Base-by-base conservation (phyloP, 2,888 invertebrate genomes). In the Miltochrista miniata region DNA sequence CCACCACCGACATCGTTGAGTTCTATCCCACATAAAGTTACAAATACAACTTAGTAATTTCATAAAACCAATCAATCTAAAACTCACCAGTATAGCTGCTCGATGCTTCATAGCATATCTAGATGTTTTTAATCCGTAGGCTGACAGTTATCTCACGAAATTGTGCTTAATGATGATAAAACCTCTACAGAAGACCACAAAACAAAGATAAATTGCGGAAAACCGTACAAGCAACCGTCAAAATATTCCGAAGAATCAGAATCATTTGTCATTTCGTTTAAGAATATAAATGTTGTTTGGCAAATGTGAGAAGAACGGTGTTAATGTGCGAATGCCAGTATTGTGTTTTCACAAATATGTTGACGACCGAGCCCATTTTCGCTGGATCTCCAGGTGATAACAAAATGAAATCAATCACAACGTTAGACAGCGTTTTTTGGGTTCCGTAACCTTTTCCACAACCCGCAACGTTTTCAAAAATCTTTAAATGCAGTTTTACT, bases 231-330 rank as follows among this genome's bases (percentile, higher is more conserved):
- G 33, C 29, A 53, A 56, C 43, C 54, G 47, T 36, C 48, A 46
- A 54, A 40, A 54, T 29, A 36, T 51, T 51, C 41, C 46, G 49
- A 56, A 54, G 62, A 38, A 54, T 59, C 49, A 47, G 43, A 7
- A 50, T 60, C 64, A 63, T 64, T 64, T 63, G 63, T 64, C 67
- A 63, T 58, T 45, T 51, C 44, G 51, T 48, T 46, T 49, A 52
- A 52, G 45, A 63, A 59, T 62, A 59, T 54, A 50, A 51, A 54
- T 63, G 51, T 40, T 40, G 56, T 62, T 59, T 62, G 39, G 52
- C 52, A 49, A 66, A 62, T 43, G 46, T 48, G 44, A 49, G 51
- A 47, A 45, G 39, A 18, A 49, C 51, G 43, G 42, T 54, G 39
- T 51, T 57, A 52, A 52, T 54, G 58, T 40, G 48, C 40, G 49